Evolutionary conservation across 2,888 invertebrate genomes (phyloP), one percentile per base, ranked within the genome.

Genomic region (Zelleria hepariella): DNA sequence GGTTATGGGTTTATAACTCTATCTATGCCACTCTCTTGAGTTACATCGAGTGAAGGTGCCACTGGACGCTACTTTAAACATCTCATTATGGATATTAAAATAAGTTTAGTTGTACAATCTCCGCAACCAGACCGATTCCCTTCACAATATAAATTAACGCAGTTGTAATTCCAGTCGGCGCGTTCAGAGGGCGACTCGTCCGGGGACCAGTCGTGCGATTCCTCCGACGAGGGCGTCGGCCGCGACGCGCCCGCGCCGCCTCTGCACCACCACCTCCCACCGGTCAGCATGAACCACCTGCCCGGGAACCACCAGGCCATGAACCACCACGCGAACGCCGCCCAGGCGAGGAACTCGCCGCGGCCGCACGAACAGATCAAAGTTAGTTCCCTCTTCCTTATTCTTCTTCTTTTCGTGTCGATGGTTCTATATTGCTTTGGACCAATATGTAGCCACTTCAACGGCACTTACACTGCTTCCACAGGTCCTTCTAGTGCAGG

Each of bases 181-280:
- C 80, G 86, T 62, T 87, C 86, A 27, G 87, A 87, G 74, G 87
- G 84, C 60, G 87, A 86, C 62, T 83, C 87, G 24, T 86, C 87
- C 10, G 87, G 83, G 7, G 87, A 88, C 59, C 87, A 88, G 64
- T 87, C 87, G 5, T 85, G 86, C 66, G 87, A 87, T 69, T 85
- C 86, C 62, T 87, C 88, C 0, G 89, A 89, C 72, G 88, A 88
- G 65, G 87, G 89, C 0, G 85, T 87, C 15, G 86, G 85, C 18
- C 77, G 86, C n/a, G 84, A 83, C 67, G 83, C 76, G 10, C 80
- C 85, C 0, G 78, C 69, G 2, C 51, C 47, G 47, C 51, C 52
- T 26, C 61, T 56, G 52, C 73, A 68, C 57, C 68, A 70, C 2
- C 75, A 71, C 21, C 74, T 69, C 58, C 67, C 64, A 15, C 47